phyloP scores from a whole-genome alignment of 2,113 vertebrate species.

The Octodon degus region DNA sequence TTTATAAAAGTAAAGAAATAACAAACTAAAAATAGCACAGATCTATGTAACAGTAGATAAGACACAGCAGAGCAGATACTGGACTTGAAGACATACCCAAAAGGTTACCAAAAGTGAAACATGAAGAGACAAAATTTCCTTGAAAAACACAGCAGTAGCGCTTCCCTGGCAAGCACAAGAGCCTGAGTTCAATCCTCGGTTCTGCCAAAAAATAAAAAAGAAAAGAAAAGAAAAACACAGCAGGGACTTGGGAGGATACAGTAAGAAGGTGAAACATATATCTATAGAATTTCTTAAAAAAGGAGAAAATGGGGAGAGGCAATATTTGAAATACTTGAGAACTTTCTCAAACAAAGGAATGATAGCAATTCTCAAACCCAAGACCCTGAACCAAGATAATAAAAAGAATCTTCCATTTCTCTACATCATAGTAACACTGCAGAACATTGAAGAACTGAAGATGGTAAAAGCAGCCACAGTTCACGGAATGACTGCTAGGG shows the following conservation, averaged over 20 bases:
- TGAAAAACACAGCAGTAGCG: neutral
- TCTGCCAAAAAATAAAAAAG: no score
- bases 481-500: neutral
- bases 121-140: slow-evolving; percentile 28
- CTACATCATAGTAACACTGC: neutral
- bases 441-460: neutral
- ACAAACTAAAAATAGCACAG: neutral
- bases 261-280: neutral
- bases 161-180: no score
- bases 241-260: neutral
- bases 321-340: neutral
- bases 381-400: slow-evolving; percentile 20
- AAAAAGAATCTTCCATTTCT: slow-evolving; percentile 25
- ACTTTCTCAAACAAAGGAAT: slow-evolving; percentile 14
- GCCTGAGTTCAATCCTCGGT: no score
- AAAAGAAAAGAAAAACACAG: neutral
- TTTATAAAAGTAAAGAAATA: slow-evolving; percentile 40
- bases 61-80: neutral
- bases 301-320: neutral
- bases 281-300: neutral
- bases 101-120: slow-evolving; percentile 28
- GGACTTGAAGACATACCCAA: neutral
- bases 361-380: neutral
- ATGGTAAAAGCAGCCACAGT: neutral
- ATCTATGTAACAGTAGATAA: neutral